Evolutionary conservation across 2,113 vertebrate species (phyloP).

Genomic region (Actenoides hombroni): DNA sequence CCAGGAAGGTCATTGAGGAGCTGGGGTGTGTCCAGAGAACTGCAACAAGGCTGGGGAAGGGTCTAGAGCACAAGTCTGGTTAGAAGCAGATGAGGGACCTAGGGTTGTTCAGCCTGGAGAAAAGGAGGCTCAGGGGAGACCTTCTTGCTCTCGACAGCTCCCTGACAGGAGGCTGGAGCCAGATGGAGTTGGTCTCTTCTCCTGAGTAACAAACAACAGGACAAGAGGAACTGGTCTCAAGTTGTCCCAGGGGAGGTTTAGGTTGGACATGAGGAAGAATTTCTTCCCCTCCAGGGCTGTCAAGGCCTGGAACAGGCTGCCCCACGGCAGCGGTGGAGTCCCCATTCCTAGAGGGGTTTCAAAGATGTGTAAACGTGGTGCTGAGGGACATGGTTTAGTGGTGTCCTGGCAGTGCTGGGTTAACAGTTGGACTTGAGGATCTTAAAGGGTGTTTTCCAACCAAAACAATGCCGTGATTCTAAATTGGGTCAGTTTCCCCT

Average conservation of each 20-base stretch:
- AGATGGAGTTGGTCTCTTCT: neutral
- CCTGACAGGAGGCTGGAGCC: neutral
- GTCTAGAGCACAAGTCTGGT: neutral
- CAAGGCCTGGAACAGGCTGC: neutral
- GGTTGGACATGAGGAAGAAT: neutral
- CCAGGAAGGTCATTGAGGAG: neutral
- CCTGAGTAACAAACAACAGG: neutral
- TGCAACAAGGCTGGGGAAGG: neutral
- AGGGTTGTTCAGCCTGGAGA: neutral
- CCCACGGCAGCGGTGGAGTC: neutral
- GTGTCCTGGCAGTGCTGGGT: neutral
- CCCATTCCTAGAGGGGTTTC: neutral
- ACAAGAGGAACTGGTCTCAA: neutral
- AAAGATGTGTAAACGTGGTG: neutral
- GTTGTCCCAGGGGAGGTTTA: neutral
- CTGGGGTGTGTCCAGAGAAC: neutral
- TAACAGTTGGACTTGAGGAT: neutral
- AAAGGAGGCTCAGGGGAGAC: neutral
- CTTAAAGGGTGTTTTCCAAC: too few relatives aligned
- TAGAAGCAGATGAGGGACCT: neutral
- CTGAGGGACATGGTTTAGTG: neutral
- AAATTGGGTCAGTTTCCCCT: neutral
- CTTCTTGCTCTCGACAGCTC: neutral
- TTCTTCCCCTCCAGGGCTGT: neutral
- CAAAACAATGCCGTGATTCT: neutral